Evolutionary conservation across 2,113 vertebrate genomes (phyloP), one percentile per base, ranked within the genome.

Genomic region (Scophthalmus maximus): DNA sequence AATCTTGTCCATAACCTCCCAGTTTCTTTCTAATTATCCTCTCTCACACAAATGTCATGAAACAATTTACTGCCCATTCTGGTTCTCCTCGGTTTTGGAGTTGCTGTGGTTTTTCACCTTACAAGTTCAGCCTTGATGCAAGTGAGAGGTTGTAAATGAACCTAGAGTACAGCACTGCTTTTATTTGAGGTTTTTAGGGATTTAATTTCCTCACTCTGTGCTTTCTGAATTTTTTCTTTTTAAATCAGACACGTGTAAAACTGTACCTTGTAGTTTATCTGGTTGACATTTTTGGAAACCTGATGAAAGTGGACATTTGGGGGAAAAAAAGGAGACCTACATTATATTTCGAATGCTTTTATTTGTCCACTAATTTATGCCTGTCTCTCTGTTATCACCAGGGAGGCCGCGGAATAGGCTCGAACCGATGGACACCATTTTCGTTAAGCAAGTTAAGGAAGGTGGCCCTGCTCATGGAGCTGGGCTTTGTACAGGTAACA

Each of bases 351-450:
- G 15, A 26, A 7, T 34, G 17, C 3, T 40, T 61, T 30, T 1
- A 50, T 67, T 5, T 44, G 2, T 29, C 2, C 25, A 30, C 18
- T 58, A 30, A 59, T 59, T 23, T 12, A 8, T 50, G 6, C 11
- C 67, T 15, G 0, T 42, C 15, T 73, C 25, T 61, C 2, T 79
- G 9, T 29, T 61, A 64, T 81, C 58, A 50, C 26, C 74, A 99
- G 98, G 96, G 83, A 96, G 96, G 87, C 95, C 88, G 69, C 94
- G 95, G 74, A 97, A 94, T 88, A 95, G 93, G 76, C 81, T 98
- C 82, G 97, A 99, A 76, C 96, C 97, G 0, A 98, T 99, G 97
- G 98, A 99, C 73, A 99, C 98, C 68, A 99, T 99, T 89, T 99
- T 99, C 1, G 97, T 99, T 74, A 99, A 99, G 73, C 97, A 99